phyloP scores from a whole-genome alignment of 2,888 invertebrate species.

The Polymixis lichenea region DNA sequence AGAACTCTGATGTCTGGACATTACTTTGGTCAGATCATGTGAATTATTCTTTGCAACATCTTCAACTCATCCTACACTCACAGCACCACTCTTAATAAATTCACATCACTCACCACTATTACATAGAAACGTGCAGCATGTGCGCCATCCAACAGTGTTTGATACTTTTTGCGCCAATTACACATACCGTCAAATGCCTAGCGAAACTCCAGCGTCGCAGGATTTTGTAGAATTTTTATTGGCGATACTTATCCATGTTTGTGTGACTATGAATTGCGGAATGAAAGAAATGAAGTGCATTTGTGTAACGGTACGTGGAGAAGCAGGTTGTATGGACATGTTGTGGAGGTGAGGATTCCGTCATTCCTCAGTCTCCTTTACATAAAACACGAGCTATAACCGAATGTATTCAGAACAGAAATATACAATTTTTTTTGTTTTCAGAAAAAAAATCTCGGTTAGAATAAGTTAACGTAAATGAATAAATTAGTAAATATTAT shows the following conservation, averaged over 20 bases:
- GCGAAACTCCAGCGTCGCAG: constrained; percentile 57
- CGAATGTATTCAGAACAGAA: no score
- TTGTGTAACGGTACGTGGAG: constrained; percentile 38
- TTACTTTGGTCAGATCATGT: background rate
- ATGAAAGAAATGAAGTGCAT: constrained; percentile 42
- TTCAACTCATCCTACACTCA: constrained; percentile 1
- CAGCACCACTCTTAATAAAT: constrained; percentile 29
- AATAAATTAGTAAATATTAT: no score
- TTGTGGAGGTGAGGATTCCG: constrained; percentile 10
- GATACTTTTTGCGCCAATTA: constrained; percentile 79
- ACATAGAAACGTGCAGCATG: constrained; percentile 38
- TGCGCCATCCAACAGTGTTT: constrained; percentile 42
- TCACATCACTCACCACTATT: constrained; percentile 30
- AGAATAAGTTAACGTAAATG: no score
- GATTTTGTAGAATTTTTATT: constrained; percentile 76
- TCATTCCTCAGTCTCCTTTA: background rate
- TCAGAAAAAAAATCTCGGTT: no score
- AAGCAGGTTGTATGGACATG: background rate
- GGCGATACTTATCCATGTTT: constrained; percentile 63
- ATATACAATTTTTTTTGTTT: no score
- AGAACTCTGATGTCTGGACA: background rate
- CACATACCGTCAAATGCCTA: constrained; percentile 66
- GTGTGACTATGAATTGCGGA: constrained; percentile 50
- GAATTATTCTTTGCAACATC: background rate
- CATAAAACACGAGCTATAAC: background rate